Conservation (phyloP, 2,113 vertebrate species). For the Vidua macroura region DNA sequence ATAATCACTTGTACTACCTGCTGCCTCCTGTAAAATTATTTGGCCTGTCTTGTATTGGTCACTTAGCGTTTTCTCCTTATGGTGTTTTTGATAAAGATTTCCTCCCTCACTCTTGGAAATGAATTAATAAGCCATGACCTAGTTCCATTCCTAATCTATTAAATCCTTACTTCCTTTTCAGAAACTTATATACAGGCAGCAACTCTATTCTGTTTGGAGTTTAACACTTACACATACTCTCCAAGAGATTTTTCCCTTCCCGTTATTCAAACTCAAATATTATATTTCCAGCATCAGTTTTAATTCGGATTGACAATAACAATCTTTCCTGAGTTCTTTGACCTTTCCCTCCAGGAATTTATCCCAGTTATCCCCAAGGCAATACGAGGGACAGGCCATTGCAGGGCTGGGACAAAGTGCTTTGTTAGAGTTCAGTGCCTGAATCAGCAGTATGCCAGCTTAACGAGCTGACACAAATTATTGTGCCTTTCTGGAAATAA, state of each 20-base stretch:
- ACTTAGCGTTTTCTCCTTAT: not conserved
- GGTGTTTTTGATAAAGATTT: not conserved
- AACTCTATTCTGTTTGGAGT: not conserved
- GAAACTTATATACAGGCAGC: not conserved
- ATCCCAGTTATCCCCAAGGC: not conserved
- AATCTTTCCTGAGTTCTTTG: constrained; percentile 35
- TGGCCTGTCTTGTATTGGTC: not conserved
- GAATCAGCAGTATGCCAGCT: constrained; percentile 63
- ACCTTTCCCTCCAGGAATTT: constrained; percentile 20
- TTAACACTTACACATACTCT: not conserved
- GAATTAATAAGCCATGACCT: not conserved
- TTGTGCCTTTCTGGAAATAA: constrained; percentile 47
- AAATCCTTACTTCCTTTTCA: not conserved
- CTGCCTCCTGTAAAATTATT: not conserved
- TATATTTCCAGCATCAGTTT: not conserved
- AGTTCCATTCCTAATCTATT: not conserved
- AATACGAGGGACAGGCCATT: not conserved
- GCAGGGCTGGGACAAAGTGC: constrained; percentile 29
- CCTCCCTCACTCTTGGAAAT: not conserved
- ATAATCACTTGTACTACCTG: not conserved
- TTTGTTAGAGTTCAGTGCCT: not conserved
- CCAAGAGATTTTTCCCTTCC: not conserved
- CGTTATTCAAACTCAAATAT: not conserved
- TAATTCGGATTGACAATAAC: constrained; percentile 19
- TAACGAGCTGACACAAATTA: constrained; percentile 66